A percentile compares a stretch with the other conserved stretches of the same genome.
These are phyloP conservation scores for Gallinago nigripennis DNA, from an alignment of 2,797 vertebrate genomes.

Conservation along the genomic window DNA sequence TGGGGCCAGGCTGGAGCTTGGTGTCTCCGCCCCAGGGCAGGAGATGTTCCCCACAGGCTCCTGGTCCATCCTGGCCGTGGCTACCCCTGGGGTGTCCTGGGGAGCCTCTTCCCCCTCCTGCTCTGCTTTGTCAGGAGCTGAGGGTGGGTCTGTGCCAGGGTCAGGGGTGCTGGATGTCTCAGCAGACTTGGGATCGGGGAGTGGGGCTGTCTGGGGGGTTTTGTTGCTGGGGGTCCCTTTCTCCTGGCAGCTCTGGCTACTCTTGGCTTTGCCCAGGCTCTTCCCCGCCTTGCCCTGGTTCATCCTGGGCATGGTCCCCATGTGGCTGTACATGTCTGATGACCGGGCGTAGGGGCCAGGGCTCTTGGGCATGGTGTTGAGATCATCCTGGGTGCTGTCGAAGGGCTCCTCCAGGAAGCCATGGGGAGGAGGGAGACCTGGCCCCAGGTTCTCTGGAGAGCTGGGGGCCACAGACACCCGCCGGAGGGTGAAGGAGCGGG, in stretches of 20 bases:
- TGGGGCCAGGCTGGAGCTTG: rapidly evolving
- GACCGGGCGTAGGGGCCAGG: conserved; percentile 85
- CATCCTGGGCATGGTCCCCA: conserved; percentile 91
- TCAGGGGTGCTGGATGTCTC: neutral
- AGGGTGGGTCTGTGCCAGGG: neutral
- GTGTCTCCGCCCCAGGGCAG: neutral
- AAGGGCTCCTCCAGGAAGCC: conserved; percentile 44
- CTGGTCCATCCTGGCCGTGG: neutral
- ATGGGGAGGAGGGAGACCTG: neutral
- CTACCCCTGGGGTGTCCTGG: neutral
- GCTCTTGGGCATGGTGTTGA: conserved; percentile 80
- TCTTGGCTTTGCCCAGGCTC: conserved; percentile 34
- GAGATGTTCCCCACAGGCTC: neutral
- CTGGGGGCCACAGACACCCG: neutral
- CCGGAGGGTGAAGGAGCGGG: conserved; percentile 77
- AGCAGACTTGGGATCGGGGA: neutral
- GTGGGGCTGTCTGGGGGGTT: rapidly evolving
- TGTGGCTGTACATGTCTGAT: conserved; percentile 88
- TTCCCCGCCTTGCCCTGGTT: conserved; percentile 45
- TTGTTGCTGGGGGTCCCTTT: neutral
- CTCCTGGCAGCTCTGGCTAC: neutral
- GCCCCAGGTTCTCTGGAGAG: neutral
- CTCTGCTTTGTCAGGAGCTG: neutral
- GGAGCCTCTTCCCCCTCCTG: neutral
- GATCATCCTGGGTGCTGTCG: conserved; percentile 81